Evolutionary conservation across 2,888 invertebrate species (phyloP).

Genomic region (Eremobia ochroleuca): DNA sequence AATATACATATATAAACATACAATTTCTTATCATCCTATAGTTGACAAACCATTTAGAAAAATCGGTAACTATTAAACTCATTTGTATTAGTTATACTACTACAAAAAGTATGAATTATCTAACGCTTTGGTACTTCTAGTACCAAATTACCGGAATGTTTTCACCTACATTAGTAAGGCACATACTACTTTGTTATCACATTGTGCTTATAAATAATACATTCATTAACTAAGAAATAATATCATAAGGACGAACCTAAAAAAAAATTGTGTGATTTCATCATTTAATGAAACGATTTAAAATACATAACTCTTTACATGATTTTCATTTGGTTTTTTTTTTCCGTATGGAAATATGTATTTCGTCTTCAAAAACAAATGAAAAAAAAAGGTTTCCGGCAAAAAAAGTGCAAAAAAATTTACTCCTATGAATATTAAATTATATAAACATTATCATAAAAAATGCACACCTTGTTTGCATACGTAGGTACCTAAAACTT

Average conservation of each 20-base stretch:
- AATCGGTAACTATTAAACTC: conserved; percentile 34
- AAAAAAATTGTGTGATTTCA: neutral
- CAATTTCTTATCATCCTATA: neutral
- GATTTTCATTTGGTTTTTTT: neutral
- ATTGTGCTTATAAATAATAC: conserved; percentile 72
- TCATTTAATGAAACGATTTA: neutral
- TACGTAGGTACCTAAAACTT: neutral
- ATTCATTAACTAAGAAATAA: conserved; percentile 37
- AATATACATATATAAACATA: neutral
- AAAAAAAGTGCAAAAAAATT: conserved; percentile 12
- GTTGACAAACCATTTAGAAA: neutral
- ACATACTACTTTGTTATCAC: conserved; percentile 77
- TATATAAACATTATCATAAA: conserved; percentile 4
- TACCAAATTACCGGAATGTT: conserved; percentile 63
- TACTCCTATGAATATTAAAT: neutral
- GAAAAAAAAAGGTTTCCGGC: neutral
- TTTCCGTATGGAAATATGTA: conserved; percentile 8
- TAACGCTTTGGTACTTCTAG: conserved; percentile 50
- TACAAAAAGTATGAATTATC: conserved; percentile 21
- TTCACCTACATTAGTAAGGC: conserved; percentile 71
- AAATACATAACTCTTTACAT: conserved; percentile 4
- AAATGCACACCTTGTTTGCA: conserved; percentile 3
- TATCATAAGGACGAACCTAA: conserved; percentile 27
- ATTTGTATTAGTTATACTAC: conserved; percentile 1
- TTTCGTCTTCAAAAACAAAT: neutral